Conservation (phyloP, 2,113 vertebrate species). For the Semicossyphus pulcher region DNA sequence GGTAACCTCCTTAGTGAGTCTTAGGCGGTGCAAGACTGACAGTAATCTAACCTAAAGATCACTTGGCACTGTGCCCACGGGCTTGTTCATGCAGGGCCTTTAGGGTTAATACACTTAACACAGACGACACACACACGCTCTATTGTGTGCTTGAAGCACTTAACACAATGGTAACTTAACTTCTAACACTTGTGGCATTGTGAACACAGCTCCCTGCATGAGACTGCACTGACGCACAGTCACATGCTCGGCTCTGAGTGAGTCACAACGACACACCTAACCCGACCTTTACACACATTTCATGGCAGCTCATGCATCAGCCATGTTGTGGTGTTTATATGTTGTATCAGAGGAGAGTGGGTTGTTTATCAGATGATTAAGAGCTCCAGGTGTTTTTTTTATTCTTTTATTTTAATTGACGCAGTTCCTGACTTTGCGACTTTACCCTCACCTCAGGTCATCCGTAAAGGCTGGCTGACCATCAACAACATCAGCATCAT, state of each 20-base stretch:
- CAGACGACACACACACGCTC: conserved; percentile 34
- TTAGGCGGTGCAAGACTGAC: conserved; percentile 69
- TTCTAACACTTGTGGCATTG: conserved; percentile 54
- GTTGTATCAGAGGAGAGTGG: no score
- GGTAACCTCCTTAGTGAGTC: conserved; percentile 78
- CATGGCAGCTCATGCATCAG: conserved; percentile 21
- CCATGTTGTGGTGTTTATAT: not conserved
- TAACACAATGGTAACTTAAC: conserved; percentile 71
- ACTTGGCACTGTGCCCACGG: conserved; percentile 64
- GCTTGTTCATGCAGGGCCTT: conserved; percentile 54
- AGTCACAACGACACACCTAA: conserved; percentile 56
- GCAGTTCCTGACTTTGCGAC: conserved; percentile 18
- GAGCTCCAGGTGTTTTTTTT: not conserved
- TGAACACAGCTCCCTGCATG: conserved; percentile 55
- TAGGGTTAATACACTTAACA: conserved; percentile 56
- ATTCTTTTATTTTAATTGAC: not conserved
- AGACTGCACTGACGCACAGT: conserved; percentile 54
- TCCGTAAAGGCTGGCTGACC: conserved; percentile 96
- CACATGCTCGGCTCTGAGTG: conserved; percentile 34
- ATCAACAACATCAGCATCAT: conserved; percentile 95
- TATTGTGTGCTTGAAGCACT: conserved; percentile 50
- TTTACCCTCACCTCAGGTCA: conserved; percentile 83
- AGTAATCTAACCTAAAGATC: conserved; percentile 73
- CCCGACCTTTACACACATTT: conserved; percentile 30
- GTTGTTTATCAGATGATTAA: not conserved